Conservation (phyloP, 2,888 invertebrate species). For the Troglohyphantes excavatus region DNA sequence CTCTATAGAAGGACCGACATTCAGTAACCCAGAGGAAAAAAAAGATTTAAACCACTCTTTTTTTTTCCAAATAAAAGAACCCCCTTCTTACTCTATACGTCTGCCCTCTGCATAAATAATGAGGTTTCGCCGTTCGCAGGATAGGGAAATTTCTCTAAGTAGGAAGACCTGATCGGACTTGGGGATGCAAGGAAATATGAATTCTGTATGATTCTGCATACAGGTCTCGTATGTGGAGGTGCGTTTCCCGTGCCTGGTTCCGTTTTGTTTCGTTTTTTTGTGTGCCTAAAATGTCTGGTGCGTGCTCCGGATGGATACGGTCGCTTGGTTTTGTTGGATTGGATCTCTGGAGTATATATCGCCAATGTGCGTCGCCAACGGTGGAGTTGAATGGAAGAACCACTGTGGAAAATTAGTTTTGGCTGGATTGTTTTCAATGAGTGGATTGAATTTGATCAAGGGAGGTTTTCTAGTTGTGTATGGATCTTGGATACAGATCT, state of each 20-base stretch:
- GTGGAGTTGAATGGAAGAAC: background rate
- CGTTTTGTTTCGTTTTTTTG: background rate
- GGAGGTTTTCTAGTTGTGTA: background rate
- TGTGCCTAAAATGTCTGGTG: constrained; percentile 16
- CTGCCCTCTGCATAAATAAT: constrained; percentile 35
- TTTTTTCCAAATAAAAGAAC: background rate
- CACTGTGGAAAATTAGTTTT: background rate
- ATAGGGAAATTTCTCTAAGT: constrained; percentile 46
- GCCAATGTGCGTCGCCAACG: background rate
- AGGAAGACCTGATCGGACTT: constrained; percentile 21
- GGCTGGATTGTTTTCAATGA: background rate
- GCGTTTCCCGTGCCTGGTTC: background rate
- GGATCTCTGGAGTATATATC: background rate
- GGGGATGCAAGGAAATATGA: constrained; percentile 29
- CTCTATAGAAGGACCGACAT: background rate
- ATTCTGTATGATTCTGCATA: constrained; percentile 56
- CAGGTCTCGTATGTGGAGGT: constrained; percentile 13
- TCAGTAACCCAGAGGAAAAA: constrained; percentile 8
- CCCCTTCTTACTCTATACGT: background rate
- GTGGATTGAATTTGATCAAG: background rate
- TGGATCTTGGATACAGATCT: too few relatives aligned
- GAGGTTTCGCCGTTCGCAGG: background rate
- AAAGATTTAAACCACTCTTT: background rate
- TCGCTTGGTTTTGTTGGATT: background rate
- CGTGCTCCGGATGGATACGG: constrained; percentile 8